Base-by-base conservation (phyloP, 2,888 invertebrate genomes). In the Plebejus anna region DNA sequence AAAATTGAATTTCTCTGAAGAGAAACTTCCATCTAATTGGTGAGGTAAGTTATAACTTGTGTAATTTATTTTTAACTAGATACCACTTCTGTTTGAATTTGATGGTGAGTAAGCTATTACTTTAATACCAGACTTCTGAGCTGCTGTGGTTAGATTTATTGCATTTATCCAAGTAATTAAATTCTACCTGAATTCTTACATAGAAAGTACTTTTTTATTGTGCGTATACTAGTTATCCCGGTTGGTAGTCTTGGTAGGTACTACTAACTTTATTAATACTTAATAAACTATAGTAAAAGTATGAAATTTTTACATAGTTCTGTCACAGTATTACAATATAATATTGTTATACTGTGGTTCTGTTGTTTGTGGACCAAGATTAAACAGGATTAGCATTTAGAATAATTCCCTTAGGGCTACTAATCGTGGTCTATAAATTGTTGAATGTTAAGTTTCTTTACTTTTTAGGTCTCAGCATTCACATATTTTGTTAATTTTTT, bases 91-190 rank as follows among this genome's bases (percentile, higher is more conserved):
- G 6, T 36, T 66, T 32, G 66, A 66, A 36, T 36, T 36, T 13
- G 66, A 66, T 66, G 66, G 32, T 66, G 32, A 66, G 66, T 66
- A 66, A 32, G 66, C 66, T 32, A 66, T 66, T 66, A 66, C 32
- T 36, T 32, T 66, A 66, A 66, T 66, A 66, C 13, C 32, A 66
- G 61, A 28, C 61, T 66, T 32, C 28, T 4, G 66, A 36, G 6
- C 66, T 66, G 13, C 66, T 66, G 66, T 66, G 32, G 66, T 61
- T 3, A 32, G 32, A 66, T 32, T 66, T 66, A 66, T 66, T 2
- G 11, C 28, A 66, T 66, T 66, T 28, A 66, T 66, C 28, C 28
- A 11, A 59, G n/a, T 59, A 59, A 59, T 59, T 59, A 7, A 59
- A 4, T 59, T 59, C 22, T 59, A 59, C 7, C 47, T 47, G 47